These are phyloP conservation scores for Takifugu bimaculatus DNA, from an alignment of 2,113 vertebrate species.

Conservation along the genomic window DNA sequence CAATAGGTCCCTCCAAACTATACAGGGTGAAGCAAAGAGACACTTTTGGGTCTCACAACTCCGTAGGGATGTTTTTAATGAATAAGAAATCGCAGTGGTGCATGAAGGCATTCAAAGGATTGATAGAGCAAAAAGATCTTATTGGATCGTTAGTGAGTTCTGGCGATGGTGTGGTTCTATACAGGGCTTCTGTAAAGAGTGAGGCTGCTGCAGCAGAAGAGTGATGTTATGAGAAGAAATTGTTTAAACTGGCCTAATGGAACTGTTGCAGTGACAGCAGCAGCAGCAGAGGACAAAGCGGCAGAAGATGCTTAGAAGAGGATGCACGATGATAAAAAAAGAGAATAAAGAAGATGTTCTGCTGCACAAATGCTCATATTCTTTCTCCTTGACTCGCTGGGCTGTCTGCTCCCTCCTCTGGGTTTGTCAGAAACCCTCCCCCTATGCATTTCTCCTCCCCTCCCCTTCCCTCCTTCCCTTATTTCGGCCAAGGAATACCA, in stretches of 20 bases:
- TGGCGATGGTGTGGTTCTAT: no score
- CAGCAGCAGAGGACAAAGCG: slow-evolving; percentile 15
- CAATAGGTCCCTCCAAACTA: no score
- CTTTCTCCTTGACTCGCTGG: slow-evolving; percentile 43
- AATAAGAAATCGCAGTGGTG: no score
- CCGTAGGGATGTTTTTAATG: no score
- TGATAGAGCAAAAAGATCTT: no score
- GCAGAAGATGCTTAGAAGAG: slow-evolving; percentile 6
- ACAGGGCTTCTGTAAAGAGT: slow-evolving; percentile 3
- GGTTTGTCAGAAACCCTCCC: slow-evolving; percentile 57
- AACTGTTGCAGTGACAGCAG: slow-evolving; percentile 22
- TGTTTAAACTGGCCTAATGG: slow-evolving; percentile 32
- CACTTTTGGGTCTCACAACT: no score
- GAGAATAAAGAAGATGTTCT: slow-evolving; percentile 5
- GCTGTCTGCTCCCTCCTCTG: slow-evolving; percentile 47
- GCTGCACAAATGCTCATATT: slow-evolving; percentile 29
- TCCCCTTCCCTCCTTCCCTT: slow-evolving; percentile 48
- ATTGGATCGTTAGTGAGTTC: no score
- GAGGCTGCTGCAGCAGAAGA: slow-evolving; percentile 6
- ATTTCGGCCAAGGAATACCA: slow-evolving; percentile 70
- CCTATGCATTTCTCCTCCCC: slow-evolving; percentile 49
- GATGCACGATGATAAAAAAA: slow-evolving; percentile 6
- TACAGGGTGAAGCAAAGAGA: no score
- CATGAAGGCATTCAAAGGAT: no score
- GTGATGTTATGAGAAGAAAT: slow-evolving; percentile 19